A percentile compares a stretch with the other conserved stretches of the same genome.
phyloP scores from a whole-genome alignment of 2,888 invertebrate genomes.

The Drosophila tripunctata region DNA sequence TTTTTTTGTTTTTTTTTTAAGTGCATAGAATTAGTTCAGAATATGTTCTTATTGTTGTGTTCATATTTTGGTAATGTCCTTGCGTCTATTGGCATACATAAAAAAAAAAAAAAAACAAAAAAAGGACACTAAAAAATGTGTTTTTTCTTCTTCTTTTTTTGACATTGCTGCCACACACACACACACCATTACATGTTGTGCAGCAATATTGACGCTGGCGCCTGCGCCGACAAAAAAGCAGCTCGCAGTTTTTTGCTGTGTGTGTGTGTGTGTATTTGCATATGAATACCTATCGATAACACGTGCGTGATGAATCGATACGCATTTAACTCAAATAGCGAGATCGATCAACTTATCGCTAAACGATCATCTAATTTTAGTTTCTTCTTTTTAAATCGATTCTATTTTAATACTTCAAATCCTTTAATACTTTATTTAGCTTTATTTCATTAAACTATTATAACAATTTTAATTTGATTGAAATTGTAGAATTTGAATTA shows the following conservation, averaged over 20 bases:
- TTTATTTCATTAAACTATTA: too few species aligned
- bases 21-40: too few species aligned
- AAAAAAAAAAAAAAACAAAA: slow-evolving; percentile 23
- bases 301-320: slow-evolving; percentile 51
- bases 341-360: slow-evolving; percentile 24
- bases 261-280: background rate
- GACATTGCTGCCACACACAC: slow-evolving; percentile 24
- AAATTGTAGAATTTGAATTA: too few species aligned
- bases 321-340: slow-evolving; percentile 5
- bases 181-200: slow-evolving; percentile 4
- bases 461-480: too few species aligned
- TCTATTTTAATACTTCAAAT: too few species aligned
- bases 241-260: slow-evolving; percentile 22
- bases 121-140: slow-evolving; percentile 26
- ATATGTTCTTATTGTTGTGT: too few species aligned
- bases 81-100: slow-evolving; percentile 36
- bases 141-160: slow-evolving; percentile 38
- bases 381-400: too few species aligned
- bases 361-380: too few species aligned
- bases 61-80: slow-evolving; percentile 41
- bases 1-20: too few species aligned
- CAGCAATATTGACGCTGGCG: slow-evolving; percentile 29
- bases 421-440: too few species aligned
- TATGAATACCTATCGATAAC: slow-evolving; percentile 20
- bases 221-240: slow-evolving; percentile 29